Base-by-base conservation (phyloP, 1,140 invertebrate species). In the Phthorimaea operculella region DNA sequence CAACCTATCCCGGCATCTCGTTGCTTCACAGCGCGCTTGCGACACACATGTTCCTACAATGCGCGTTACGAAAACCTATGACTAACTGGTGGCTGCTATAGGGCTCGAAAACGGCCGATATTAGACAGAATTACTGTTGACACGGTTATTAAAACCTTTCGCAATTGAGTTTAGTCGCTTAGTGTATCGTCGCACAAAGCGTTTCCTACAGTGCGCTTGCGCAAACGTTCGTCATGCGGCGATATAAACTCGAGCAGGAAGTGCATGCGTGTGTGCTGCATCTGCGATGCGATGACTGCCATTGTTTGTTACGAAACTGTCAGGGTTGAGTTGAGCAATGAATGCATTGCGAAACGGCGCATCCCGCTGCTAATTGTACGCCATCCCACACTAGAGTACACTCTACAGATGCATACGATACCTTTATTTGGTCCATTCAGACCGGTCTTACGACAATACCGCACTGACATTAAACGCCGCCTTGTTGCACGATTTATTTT, bases 261-360 rank as follows among this genome's bases (percentile, higher is more conserved):
- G 76, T 83, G 76, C 79, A 84, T 75, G 76, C 72, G 68, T 83
- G 78, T 81, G 75, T 76, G 73, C 68, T 79, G 81, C 81, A 84
- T 83, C 78, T 82, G 79, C 60, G 57, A 69, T n/a, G 62, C 68
- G 72, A 69, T 74, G 42, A 58, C 59, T 60, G 76, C 77, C 76
- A 84, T 84, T 84, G 80, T 82, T 71, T 69, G 70, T 83, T 79
- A 74, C 79, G 76, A 83, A 81, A 83, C 71, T 79, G 79, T 81
- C 81, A 84, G 81, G 79, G 79, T 81, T 84, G 78, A 76, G 76
- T 84, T 81, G 74, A 75, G 81, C 75, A 79, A 81, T 67, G 58
- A 61, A 68, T 70, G 63, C 64, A 52, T 59, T 81, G 82, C 74
- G 74, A 74, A 82, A 80, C 66, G 61, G 64, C 70, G 72, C 77